Conservation (phyloP, 1,140 invertebrate species). For the Choristoneura fumiferana region DNA sequence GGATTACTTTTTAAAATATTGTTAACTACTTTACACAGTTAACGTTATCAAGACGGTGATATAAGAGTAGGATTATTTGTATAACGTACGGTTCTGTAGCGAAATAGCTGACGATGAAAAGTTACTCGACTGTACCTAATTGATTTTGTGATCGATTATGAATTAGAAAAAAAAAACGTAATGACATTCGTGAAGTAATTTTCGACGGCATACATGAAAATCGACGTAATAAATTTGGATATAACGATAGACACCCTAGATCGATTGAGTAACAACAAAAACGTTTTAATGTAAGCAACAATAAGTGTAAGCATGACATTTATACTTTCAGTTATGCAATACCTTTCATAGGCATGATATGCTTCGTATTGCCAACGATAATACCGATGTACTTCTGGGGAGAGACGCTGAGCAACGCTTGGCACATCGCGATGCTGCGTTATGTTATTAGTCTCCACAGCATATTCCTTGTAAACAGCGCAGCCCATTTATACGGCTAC, state of each 20-base stretch:
- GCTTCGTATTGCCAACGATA: constrained; percentile 89
- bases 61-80: no score
- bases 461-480: constrained; percentile 88
- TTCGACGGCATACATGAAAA: no score
- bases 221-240: no score
- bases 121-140: no score
- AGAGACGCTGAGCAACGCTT: constrained; percentile 86
- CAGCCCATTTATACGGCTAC: constrained; percentile 81
- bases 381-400: constrained; percentile 89
- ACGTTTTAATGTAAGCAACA: not conserved
- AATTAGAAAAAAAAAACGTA: no score
- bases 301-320: not conserved
- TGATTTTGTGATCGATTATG: no score
- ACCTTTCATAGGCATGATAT: constrained; percentile 54
- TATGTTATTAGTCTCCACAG: constrained; percentile 82
- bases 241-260: not conserved
- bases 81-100: no score
- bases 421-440: constrained; percentile 87
- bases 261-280: not conserved
- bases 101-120: no score
- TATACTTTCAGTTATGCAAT: constrained; percentile 3
- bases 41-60: not conserved
- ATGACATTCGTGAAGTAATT: no score
- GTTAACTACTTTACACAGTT: no score
- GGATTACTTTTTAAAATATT: no score